Percentiles rank a stretch among this genome's conserved stretches.
Evolutionary conservation across 2,113 vertebrate genomes (phyloP).

Genomic region (Periophthalmus modestus): DNA sequence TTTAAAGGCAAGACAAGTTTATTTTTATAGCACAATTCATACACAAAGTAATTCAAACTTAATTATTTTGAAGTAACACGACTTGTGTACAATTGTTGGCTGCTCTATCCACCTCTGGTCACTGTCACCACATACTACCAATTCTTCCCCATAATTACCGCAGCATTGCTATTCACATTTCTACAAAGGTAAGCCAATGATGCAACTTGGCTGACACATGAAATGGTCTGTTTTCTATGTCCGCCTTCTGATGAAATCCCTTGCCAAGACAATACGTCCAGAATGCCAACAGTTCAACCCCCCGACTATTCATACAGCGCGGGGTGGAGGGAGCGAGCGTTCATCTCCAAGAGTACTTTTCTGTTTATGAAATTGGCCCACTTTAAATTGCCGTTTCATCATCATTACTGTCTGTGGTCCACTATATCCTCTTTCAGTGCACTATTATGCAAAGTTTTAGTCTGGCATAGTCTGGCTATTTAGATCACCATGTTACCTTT

Average conservation of each 20-base stretch:
- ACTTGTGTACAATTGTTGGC: too few species aligned
- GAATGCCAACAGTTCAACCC: slow-evolving; percentile 4
- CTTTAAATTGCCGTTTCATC: slow-evolving; percentile 1
- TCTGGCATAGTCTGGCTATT: too few species aligned
- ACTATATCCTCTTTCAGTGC: neutral
- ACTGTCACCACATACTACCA: too few species aligned
- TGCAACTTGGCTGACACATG: slow-evolving; percentile 51
- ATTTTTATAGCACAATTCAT: too few species aligned
- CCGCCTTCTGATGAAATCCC: slow-evolving; percentile 40
- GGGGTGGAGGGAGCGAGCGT: neutral
- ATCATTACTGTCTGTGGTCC: slow-evolving; percentile 1
- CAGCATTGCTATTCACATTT: slow-evolving; percentile 26
- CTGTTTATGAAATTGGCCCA: neutral
- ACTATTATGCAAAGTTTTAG: neutral
- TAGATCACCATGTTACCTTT: too few species aligned
- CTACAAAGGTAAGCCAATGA: slow-evolving; percentile 43
- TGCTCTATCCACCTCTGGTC: too few species aligned
- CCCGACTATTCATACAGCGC: neutral
- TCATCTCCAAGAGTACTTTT: neutral
- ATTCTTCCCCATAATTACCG: slow-evolving; percentile 8
- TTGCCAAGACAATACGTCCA: slow-evolving; percentile 4
- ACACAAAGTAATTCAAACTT: too few species aligned
- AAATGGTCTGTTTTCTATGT: slow-evolving; percentile 43
- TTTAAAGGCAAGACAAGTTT: neutral
- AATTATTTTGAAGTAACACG: too few species aligned